These are phyloP conservation scores for Encarsia formosa DNA, from an alignment of 2,888 invertebrate genomes.

Conservation along the genomic window DNA sequence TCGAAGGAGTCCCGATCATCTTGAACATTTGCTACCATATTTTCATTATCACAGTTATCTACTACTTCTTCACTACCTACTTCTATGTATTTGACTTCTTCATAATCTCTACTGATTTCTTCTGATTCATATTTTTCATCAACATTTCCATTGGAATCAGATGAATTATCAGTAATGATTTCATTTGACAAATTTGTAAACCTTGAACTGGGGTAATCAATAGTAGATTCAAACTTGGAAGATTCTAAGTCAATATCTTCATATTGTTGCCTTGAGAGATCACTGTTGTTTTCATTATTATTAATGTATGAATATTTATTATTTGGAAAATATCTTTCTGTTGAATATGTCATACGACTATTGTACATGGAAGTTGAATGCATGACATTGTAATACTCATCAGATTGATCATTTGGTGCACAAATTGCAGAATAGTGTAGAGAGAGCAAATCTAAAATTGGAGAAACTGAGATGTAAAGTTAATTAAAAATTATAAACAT, in stretches of 20 bases:
- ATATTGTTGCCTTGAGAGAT: conserved; percentile 35
- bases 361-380: conserved; percentile 41
- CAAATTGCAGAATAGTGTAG: conserved; percentile 46
- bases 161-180: conserved; percentile 34
- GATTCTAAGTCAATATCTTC: conserved; percentile 31
- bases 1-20: conserved; percentile 79
- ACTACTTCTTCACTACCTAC: conserved; percentile 48
- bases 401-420: conserved; percentile 34
- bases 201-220: conserved; percentile 33
- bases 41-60: conserved; percentile 47
- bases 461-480: conserved; percentile 26
- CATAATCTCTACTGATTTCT: conserved; percentile 41
- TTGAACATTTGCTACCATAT: conserved; percentile 50
- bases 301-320: conserved; percentile 38
- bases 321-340: conserved; percentile 39
- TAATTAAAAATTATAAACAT: conserved; percentile 19
- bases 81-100: conserved; percentile 46
- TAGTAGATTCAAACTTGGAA: conserved; percentile 37
- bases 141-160: conserved; percentile 42
- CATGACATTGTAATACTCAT: conserved; percentile 45
- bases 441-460: conserved; percentile 41
- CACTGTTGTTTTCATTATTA: conserved; percentile 39
- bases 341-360: conserved; percentile 33
- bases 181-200: conserved; percentile 33
- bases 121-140: conserved; percentile 40